A percentile compares a stretch with the other conserved stretches of the same genome.
These are phyloP conservation scores for Erebia ligea DNA, from an alignment of 2,888 invertebrate genomes.

Conservation along the genomic window DNA sequence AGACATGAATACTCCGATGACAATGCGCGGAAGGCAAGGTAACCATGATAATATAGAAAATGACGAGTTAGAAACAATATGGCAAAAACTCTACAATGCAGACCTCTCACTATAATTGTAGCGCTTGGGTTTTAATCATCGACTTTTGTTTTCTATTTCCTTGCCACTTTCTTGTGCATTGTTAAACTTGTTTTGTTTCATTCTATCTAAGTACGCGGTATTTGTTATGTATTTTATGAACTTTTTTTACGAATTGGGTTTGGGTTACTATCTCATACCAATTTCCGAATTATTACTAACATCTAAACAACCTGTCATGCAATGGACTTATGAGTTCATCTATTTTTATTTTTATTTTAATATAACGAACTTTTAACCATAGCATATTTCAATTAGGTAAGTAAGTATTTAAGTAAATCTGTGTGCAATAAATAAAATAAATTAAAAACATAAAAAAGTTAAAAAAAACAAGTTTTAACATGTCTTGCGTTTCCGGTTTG, in stretches of 20 bases:
- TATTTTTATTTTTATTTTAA: too few species aligned
- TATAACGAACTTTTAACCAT: too few species aligned
- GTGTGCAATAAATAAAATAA: too few species aligned
- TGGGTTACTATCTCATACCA: neutral
- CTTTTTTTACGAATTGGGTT: neutral
- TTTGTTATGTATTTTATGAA: neutral
- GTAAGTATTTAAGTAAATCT: too few species aligned
- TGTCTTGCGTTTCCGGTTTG: too few species aligned
- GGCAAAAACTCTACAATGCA: conserved; percentile 66
- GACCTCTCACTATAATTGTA: conserved; percentile 73
- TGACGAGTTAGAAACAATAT: conserved; percentile 48
- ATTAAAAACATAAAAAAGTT: too few species aligned
- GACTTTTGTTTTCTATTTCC: conserved; percentile 75
- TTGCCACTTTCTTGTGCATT: conserved; percentile 56
- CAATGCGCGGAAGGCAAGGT: conserved; percentile 71
- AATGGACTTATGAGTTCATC: too few species aligned
- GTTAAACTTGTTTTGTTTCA: conserved; percentile 37
- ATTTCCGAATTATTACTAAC: neutral
- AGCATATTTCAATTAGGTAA: too few species aligned
- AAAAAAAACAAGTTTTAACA: too few species aligned
- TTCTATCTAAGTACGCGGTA: conserved; percentile 23
- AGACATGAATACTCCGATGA: conserved; percentile 37
- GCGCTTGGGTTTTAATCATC: conserved; percentile 52
- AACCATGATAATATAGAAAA: conserved; percentile 42
- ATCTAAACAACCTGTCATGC: too few species aligned